Conservation (phyloP, 2,797 vertebrate genomes). For the Oreochromis mossambicus region DNA sequence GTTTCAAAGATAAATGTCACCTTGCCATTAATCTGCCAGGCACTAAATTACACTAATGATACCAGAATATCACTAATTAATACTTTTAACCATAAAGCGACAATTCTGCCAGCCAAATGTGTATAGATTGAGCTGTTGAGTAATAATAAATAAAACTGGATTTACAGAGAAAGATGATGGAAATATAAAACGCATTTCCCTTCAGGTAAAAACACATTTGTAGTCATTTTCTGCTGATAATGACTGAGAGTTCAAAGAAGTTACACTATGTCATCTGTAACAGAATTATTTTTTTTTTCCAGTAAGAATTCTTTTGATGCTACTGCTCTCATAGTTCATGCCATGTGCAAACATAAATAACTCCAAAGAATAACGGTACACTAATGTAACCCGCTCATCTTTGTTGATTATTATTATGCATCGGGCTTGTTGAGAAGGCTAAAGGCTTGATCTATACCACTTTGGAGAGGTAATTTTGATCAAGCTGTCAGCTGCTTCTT, state of each 20-base stretch:
- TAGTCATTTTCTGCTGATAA: constrained; percentile 2
- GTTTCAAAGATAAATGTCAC: constrained; percentile 83
- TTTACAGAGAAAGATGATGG: constrained; percentile 51
- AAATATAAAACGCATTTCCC: constrained; percentile 41
- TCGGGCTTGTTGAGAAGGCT: constrained; percentile 12
- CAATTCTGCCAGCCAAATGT: constrained; percentile 67
- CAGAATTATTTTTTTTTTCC: not conserved
- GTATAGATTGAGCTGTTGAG: constrained; percentile 58
- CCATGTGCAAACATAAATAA: not conserved
- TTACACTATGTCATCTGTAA: too few relatives aligned
- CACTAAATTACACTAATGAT: constrained; percentile 81
- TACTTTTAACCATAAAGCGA: constrained; percentile 72
- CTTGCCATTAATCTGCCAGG: constrained; percentile 70
- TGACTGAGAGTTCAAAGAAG: not conserved
- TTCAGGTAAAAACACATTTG: constrained; percentile 7
- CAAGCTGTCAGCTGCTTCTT: constrained; percentile 63
- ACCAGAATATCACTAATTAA: constrained; percentile 80
- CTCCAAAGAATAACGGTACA: not conserved
- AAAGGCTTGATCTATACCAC: constrained; percentile 58
- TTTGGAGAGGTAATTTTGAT: constrained; percentile 64
- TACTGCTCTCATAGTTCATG: not conserved
- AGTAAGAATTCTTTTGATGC: not conserved
- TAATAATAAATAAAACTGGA: constrained; percentile 53
- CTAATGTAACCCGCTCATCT: not conserved
- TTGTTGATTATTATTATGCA: constrained; percentile 1